phyloP scores from a whole-genome alignment of 2,888 invertebrate genomes.

The Cataglyphis altisquamis region DNA sequence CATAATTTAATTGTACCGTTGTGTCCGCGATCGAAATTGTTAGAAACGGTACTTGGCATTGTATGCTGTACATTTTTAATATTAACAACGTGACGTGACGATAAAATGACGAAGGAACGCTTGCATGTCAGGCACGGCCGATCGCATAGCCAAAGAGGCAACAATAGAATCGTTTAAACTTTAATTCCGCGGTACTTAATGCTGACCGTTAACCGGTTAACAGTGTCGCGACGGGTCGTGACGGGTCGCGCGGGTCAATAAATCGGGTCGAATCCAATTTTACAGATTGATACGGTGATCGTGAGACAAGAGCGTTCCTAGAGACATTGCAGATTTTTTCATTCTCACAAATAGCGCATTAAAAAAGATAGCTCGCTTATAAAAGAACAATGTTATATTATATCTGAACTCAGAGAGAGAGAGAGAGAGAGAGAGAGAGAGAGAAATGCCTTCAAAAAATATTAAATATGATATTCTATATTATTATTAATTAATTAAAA shows the following conservation, averaged over 20 bases:
- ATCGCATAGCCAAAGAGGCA: conserved; percentile 16
- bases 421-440: too few relatives aligned
- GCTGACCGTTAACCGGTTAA: conserved; percentile 70
- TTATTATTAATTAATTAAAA: too few relatives aligned
- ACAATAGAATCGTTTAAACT: conserved; percentile 73
- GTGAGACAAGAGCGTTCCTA: neutral
- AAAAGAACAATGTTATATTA: neutral
- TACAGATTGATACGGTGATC: conserved; percentile 25
- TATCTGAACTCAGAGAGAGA: neutral
- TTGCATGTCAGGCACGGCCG: conserved; percentile 21
- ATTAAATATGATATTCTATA: too few relatives aligned
- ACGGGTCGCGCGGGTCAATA: conserved; percentile 64
- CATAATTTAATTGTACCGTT: neutral
- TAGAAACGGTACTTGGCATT: conserved; percentile 42
- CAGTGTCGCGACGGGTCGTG: conserved; percentile 68
- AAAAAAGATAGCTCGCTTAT: neutral
- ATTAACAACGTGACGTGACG: conserved; percentile 43
- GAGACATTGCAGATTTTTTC: conserved; percentile 26
- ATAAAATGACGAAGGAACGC: conserved; percentile 19
- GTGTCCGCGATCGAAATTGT: conserved; percentile 31
- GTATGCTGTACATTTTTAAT: conserved; percentile 28
- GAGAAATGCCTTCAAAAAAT: too few relatives aligned
- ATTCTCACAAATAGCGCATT: neutral
- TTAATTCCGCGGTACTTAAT: conserved; percentile 66
- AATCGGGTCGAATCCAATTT: conserved; percentile 73